A percentile compares a stretch with the other conserved stretches of the same genome.
Conservation (phyloP, 92 coral and sea anemone species). For the Hydrozoanthus gracilis region DNA sequence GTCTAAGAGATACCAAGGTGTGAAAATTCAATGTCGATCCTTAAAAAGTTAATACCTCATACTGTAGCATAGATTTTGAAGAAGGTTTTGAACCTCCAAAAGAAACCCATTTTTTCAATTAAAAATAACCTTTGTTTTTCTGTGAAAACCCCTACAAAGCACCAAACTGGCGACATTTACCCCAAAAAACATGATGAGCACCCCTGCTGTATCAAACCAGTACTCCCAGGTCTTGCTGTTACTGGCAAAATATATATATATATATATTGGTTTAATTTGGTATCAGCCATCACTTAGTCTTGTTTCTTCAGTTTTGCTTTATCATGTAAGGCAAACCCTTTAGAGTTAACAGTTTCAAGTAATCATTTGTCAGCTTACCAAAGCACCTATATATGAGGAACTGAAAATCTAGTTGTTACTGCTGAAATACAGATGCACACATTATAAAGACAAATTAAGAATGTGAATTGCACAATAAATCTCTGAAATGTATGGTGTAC, state of each 20-base stretch:
- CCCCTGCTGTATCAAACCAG: background rate
- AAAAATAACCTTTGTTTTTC: background rate
- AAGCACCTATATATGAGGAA: background rate
- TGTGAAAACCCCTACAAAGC: background rate
- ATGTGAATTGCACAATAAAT: no score
- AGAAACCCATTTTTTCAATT: background rate
- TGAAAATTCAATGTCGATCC: no score
- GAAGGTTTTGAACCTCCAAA: background rate
- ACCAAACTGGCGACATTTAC: no score
- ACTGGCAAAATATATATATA: background rate
- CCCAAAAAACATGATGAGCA: background rate
- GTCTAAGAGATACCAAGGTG: no score
- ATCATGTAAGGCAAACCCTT: background rate
- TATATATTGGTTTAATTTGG: background rate
- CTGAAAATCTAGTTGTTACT: conserved; percentile 1
- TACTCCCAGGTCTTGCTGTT: background rate
- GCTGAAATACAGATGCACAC: no score
- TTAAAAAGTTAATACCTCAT: no score
- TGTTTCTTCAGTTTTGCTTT: background rate
- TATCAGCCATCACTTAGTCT: background rate
- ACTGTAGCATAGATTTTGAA: background rate
- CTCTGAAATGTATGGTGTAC: no score
- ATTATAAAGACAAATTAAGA: no score
- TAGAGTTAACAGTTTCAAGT: background rate
- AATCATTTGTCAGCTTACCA: background rate